Conservation (phyloP, 2,888 invertebrate genomes). For the Chesias legatella region DNA sequence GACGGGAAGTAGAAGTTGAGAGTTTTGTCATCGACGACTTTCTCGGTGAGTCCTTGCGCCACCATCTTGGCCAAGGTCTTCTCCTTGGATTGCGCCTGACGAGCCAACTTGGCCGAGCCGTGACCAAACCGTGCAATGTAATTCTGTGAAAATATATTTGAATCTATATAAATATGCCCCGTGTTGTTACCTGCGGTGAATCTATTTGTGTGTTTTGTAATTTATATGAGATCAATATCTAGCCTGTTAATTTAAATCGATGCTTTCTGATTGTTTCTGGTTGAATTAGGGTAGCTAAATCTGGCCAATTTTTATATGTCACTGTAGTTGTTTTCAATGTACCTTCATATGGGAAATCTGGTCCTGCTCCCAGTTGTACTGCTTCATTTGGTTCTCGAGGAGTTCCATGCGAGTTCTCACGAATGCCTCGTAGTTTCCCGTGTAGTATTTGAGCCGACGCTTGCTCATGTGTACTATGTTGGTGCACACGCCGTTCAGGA, state of each 20-base stretch:
- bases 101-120: slow-evolving; percentile 98
- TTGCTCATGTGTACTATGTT: slow-evolving; percentile 98
- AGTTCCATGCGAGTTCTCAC: slow-evolving; percentile 95
- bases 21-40: slow-evolving; percentile 93
- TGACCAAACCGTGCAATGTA: slow-evolving; percentile 99
- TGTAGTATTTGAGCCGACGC: slow-evolving; percentile 95
- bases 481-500: slow-evolving; percentile 97
- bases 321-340: too few relatives aligned
- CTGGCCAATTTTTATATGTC: too few relatives aligned
- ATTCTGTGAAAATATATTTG: slow-evolving; percentile 82
- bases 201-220: too few relatives aligned
- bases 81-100: slow-evolving; percentile 99
- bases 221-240: too few relatives aligned
- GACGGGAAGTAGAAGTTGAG: slow-evolving; percentile 97
- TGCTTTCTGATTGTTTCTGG: too few relatives aligned
- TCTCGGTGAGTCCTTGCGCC: slow-evolving; percentile 97
- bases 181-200: too few relatives aligned
- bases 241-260: too few relatives aligned
- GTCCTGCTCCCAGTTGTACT: slow-evolving; percentile 99
- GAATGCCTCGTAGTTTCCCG: slow-evolving; percentile 98
- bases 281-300: too few relatives aligned
- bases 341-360: slow-evolving; percentile 99
- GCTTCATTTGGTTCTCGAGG: slow-evolving; percentile 98
- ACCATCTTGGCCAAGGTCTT: slow-evolving; percentile 99
- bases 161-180: too few relatives aligned